Base-by-base conservation (phyloP, 1,140 invertebrate genomes). In the Halesus radiatus region DNA sequence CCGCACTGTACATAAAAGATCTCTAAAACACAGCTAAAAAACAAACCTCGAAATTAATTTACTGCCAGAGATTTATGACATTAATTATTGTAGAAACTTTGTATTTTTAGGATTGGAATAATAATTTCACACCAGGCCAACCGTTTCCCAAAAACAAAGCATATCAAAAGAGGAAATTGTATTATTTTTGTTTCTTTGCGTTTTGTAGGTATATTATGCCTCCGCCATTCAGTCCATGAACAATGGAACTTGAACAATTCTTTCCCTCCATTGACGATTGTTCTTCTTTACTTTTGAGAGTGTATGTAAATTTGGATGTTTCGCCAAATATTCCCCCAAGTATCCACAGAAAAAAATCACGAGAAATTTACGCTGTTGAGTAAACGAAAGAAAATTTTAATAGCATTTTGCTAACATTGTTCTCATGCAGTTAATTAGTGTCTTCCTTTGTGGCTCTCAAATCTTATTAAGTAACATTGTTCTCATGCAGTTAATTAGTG, bases 111-210 rank as follows among this genome's bases (percentile, higher is more conserved):
- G 68, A 72, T 50, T 53, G 68, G 22, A 53, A 72, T 72, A 72
- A 72, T 72, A 72, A 53, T 72, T 7, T 8, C 50, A 72, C 45
- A 52, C 45, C 68, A n/a, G 64, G 20, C 45, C 29, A 72, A 52
- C 20, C 50, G 7, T 72, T 72, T 72, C n/a, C 37, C 20, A 18
- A 53, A 72, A 72, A 72, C 68, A 75, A 75, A 75, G 72, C 52
- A 60, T 54, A 75, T 56, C 72, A 75, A 74, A 75, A 56, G 54
- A 45, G 54, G 26, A 72, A 72, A 72, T 72, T 72, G 50, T 75
- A 58, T 58, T 75, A 75, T 75, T 75, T 75, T 75, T 75, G 72
- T 75, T 60, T 75, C 54, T 56, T 75, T 54, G 26, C 29, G 29
- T 75, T 75, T 58, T 58, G 72, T 75, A n/a, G n/a, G n/a, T n/a